Conservation (phyloP, 2,888 invertebrate species). For the Hirtodrosophila confusa region DNA sequence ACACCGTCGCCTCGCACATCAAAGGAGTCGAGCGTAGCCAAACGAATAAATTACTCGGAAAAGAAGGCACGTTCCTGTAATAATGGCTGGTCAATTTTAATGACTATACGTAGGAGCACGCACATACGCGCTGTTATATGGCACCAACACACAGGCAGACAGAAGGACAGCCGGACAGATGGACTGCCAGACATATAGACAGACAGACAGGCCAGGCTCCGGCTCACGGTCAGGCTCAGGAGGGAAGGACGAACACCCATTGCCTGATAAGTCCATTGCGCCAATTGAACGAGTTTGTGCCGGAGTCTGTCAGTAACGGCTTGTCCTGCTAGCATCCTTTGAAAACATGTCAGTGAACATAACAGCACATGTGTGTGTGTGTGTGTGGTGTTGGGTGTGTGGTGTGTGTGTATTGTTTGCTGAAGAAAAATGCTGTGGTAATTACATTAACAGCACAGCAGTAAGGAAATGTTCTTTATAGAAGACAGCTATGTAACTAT, state of each 20-base stretch:
- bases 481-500: constrained; percentile 66
- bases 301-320: constrained; percentile 51
- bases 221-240: constrained; percentile 20
- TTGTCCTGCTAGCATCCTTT: constrained; percentile 31
- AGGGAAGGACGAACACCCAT: constrained; percentile 12
- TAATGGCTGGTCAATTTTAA: constrained; percentile 79
- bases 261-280: constrained; percentile 52
- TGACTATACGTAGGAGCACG: constrained; percentile 72
- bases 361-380: constrained; percentile 6
- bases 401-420: constrained; percentile 26
- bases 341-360: constrained; percentile 27
- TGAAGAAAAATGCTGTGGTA: constrained; percentile 73
- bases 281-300: constrained; percentile 59
- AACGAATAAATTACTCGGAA: constrained; percentile 67
- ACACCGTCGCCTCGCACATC: constrained; percentile 29
- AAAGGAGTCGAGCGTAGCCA: constrained; percentile 33
- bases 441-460: constrained; percentile 74
- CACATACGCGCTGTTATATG: constrained; percentile 34
- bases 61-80: constrained; percentile 72
- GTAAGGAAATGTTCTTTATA: constrained; percentile 66
- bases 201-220: not conserved
- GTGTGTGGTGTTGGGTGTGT: constrained; percentile 12
- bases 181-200: not conserved
- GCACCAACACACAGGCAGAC: constrained; percentile 18
- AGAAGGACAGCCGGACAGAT: constrained; percentile 7